Percentiles rank a stretch among this genome's conserved stretches.
These are phyloP conservation scores for Megathymus violae DNA, from an alignment of 1,140 invertebrate genomes.

Conservation along the genomic window DNA sequence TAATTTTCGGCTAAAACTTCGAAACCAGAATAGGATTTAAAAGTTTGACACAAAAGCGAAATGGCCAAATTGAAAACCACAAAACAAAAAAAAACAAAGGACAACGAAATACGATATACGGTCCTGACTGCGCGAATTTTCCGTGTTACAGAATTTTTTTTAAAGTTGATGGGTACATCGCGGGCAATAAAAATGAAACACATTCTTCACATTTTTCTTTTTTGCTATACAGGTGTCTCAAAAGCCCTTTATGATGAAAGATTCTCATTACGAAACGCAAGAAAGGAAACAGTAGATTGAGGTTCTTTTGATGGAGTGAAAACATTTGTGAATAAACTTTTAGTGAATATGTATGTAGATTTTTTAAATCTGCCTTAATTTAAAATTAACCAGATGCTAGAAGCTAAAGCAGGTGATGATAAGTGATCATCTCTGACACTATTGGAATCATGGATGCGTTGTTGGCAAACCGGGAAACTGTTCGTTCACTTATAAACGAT, in stretches of 20 bases:
- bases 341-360: constrained; percentile 2
- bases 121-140: constrained; percentile 1
- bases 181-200: constrained; percentile 16
- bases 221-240: constrained; percentile 32
- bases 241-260: constrained; percentile 39
- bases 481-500: too few relatives aligned
- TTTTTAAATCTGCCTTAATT: background rate
- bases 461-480: too few relatives aligned
- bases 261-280: constrained; percentile 35
- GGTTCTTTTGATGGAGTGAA: constrained; percentile 27
- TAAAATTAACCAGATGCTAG: too few relatives aligned
- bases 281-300: constrained; percentile 15
- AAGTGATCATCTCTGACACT: too few relatives aligned
- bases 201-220: constrained; percentile 29
- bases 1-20: constrained; percentile 7
- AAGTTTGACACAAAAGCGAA: constrained; percentile 15
- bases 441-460: too few relatives aligned
- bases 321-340: constrained; percentile 24
- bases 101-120: background rate
- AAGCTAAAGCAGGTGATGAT: too few relatives aligned
- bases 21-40: constrained; percentile 12
- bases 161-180: constrained; percentile 13
- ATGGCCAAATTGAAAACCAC: constrained; percentile 18
- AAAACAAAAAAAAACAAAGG: constrained; percentile 10
- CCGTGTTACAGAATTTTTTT: constrained; percentile 10